Conservation (phyloP, 2,888 invertebrate genomes). For the Amphipoea lucens region DNA sequence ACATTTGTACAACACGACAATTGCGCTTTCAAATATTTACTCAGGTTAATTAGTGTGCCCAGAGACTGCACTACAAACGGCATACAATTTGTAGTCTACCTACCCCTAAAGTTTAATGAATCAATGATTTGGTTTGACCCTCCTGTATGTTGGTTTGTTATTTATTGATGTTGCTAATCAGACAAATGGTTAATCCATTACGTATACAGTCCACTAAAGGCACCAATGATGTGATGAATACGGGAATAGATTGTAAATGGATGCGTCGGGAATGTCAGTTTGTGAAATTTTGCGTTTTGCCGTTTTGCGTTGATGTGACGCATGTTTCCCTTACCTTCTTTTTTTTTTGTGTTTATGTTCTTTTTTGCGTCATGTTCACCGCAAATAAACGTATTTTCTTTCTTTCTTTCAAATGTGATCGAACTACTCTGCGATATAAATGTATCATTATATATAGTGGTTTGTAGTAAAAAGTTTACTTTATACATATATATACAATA, state of each 20-base stretch:
- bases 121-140: conserved; percentile 84
- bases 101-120: conserved; percentile 86
- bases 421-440: conserved; percentile 12
- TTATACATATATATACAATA: too few species aligned
- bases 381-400: too few species aligned
- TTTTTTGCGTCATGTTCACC: too few species aligned
- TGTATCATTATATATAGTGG: neutral
- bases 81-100: conserved; percentile 77
- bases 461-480: neutral
- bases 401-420: conserved; percentile 18
- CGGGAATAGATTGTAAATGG: conserved; percentile 77
- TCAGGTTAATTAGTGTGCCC: conserved; percentile 85
- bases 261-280: conserved; percentile 70
- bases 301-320: too few species aligned
- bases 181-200: conserved; percentile 90
- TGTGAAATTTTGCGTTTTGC: neutral
- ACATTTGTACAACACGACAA: conserved; percentile 67
- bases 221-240: conserved; percentile 75
- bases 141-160: conserved; percentile 80
- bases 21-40: conserved; percentile 80
- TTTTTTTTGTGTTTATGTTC: too few species aligned
- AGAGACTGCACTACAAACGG: conserved; percentile 74
- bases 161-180: conserved; percentile 89
- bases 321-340: too few species aligned
- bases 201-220: conserved; percentile 77